These are phyloP conservation scores for Onthophagus sagittarius DNA, from an alignment of 2,888 invertebrate genomes.

Conservation along the genomic window DNA sequence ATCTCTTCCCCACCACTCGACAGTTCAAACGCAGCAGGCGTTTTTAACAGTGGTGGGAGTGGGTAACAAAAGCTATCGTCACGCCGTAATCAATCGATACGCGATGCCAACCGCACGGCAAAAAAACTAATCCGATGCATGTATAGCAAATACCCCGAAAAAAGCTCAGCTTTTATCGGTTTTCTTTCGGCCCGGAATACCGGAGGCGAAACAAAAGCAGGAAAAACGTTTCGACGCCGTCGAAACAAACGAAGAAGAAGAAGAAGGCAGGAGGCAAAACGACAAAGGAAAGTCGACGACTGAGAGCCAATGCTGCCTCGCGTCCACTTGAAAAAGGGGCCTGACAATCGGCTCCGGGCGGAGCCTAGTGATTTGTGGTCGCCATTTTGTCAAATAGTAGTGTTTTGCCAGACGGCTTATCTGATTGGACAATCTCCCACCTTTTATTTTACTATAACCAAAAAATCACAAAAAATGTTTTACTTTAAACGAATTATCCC, in stretches of 20 bases:
- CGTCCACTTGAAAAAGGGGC: conserved; percentile 49
- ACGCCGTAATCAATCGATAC: neutral
- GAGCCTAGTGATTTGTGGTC: conserved; percentile 51
- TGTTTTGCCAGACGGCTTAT: conserved; percentile 52
- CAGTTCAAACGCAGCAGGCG: too few species aligned
- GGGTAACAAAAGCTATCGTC: conserved; percentile 6
- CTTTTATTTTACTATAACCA: conserved; percentile 26
- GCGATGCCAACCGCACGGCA: neutral
- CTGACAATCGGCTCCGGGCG: conserved; percentile 48
- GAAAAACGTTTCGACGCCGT: neutral
- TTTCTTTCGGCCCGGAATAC: neutral
- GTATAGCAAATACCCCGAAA: too few species aligned
- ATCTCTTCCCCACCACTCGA: too few species aligned
- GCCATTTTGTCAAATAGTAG: conserved; percentile 54
- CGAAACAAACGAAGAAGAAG: conserved; percentile 41
- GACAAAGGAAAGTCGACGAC: conserved; percentile 35
- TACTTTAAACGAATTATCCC: neutral
- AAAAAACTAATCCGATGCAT: neutral
- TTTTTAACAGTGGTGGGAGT: too few species aligned
- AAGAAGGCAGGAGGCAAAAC: conserved; percentile 26
- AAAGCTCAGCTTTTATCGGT: too few species aligned
- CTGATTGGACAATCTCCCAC: conserved; percentile 52
- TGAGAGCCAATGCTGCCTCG: conserved; percentile 47
- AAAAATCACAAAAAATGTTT: neutral
- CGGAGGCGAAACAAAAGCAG: neutral